phyloP scores from a whole-genome alignment of 2,888 invertebrate species.

The Athripsodes cinereus region DNA sequence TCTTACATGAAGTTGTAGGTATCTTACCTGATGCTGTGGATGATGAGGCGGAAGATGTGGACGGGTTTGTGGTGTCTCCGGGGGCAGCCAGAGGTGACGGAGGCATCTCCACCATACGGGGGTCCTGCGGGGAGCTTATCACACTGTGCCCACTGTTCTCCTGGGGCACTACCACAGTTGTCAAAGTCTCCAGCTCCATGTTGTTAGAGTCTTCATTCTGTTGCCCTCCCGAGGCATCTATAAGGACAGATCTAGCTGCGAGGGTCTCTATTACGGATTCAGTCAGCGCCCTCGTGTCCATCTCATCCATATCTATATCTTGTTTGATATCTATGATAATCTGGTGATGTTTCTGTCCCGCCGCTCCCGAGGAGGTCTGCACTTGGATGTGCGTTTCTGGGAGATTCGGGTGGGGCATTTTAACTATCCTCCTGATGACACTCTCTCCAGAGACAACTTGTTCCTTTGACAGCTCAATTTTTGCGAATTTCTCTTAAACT shows the following conservation, averaged over 20 bases:
- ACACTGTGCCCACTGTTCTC: slow-evolving; percentile 29
- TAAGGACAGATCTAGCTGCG: slow-evolving; percentile 46
- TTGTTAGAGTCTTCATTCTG: slow-evolving; percentile 30
- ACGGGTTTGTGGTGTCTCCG: slow-evolving; percentile 31
- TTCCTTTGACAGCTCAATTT: not conserved
- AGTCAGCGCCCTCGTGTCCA: slow-evolving; percentile 45
- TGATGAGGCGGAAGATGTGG: slow-evolving; percentile 35
- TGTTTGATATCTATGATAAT: slow-evolving; percentile 50
- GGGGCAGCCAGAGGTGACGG: slow-evolving; percentile 18
- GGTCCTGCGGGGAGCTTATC: slow-evolving; percentile 13
- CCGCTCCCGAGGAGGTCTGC: slow-evolving; percentile 40
- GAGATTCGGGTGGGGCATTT: slow-evolving; percentile 35
- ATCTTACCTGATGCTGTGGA: slow-evolving; percentile 45
- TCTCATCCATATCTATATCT: slow-evolving; percentile 40
- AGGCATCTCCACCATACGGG: slow-evolving; percentile 40
- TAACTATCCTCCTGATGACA: not conserved
- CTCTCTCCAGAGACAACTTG: not conserved
- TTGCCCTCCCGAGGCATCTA: slow-evolving; percentile 38
- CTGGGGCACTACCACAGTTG: slow-evolving; percentile 47
- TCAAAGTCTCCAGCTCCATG: slow-evolving; percentile 42
- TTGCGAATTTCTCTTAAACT: not conserved
- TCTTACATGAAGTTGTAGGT: too few species aligned
- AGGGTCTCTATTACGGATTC: slow-evolving; percentile 49
- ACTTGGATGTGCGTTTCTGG: slow-evolving; percentile 47
- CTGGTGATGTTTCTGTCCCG: slow-evolving; percentile 44